Conservation (phyloP, 2,888 invertebrate genomes). For the Drosophila helvetica region DNA sequence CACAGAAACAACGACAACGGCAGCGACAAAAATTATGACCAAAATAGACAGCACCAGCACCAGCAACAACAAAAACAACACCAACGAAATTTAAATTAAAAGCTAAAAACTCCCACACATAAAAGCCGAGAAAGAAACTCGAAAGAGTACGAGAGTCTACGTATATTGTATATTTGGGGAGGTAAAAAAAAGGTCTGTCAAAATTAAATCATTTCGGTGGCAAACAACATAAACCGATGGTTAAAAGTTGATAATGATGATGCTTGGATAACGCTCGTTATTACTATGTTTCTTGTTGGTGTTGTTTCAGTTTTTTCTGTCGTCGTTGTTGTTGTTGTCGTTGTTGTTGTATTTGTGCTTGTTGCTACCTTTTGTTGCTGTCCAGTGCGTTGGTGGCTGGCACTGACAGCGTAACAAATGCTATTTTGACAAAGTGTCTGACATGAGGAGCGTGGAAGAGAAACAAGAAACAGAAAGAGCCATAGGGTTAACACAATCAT, state of each 20-base stretch:
- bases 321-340: conserved; percentile 30
- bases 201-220: conserved; percentile 80
- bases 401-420: conserved; percentile 77
- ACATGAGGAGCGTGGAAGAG: conserved; percentile 78
- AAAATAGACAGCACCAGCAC: conserved; percentile 66
- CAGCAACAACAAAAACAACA: conserved; percentile 34
- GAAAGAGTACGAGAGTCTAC: neutral
- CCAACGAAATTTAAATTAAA: conserved; percentile 77
- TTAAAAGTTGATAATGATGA: conserved; percentile 81
- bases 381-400: conserved; percentile 79
- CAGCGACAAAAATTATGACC: conserved; percentile 81
- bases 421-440: conserved; percentile 81
- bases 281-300: conserved; percentile 57
- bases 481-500: conserved; percentile 45
- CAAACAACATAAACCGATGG: conserved; percentile 81
- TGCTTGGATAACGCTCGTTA: conserved; percentile 79
- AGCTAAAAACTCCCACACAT: conserved; percentile 79
- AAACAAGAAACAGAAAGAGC: conserved; percentile 12
- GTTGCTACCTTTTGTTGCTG: conserved; percentile 49
- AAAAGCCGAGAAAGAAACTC: conserved; percentile 78
- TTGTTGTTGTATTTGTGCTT: conserved; percentile 20
- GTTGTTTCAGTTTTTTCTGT: conserved; percentile 16
- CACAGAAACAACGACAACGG: conserved; percentile 61
- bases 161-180: conserved; percentile 5
- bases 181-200: conserved; percentile 76